Base-by-base conservation (phyloP, 1,140 invertebrate species). In the Heliconius hewitsoni region DNA sequence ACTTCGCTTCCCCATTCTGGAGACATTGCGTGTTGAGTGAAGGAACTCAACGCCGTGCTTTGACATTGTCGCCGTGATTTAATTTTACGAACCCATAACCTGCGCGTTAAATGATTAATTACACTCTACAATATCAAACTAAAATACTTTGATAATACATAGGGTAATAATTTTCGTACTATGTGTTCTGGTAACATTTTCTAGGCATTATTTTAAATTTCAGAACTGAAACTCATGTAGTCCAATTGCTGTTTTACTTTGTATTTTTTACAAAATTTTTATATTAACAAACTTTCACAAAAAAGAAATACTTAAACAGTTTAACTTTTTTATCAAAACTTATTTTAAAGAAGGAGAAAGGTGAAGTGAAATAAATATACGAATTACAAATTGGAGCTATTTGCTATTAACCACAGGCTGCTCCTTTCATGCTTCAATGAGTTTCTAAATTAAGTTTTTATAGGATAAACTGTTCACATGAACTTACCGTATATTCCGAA, bases 291-390 rank as follows among this genome's bases (percentile, higher is more conserved):
- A 66, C 57, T 66, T 66, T 66, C 57, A 66, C 57, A 66, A 66
- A 66, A 66, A 27, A 57, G 18, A 66, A 13, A 66, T 27, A 66
- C 23, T 3, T 16, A 16, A 73, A 73, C 27, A 46, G 11, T 73
- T 73, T 46, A 46, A 18, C 39, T 50, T 73, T 73, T 73, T 73
- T 1, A 50, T 73, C 27, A 18, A 23, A 37, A 46, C 46, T 73
- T 50, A 73, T 73, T 73, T 73, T 23, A 50, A 66, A 66, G 57
- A 66, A 27, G 30, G 13, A 66, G 57, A 66, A 66, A 66, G 57
- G 57, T 5, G 23, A 66, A 66, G 60, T 30, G 55, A 57, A 57
- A 57, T 57, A 57, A 57, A 57, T 57, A 57, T 57, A 57, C 55
- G 55, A 57, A 57, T 57, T 8, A 57, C 55, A 57, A 57, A 57